Percentiles rank a stretch among this genome's conserved stretches.
Conservation (phyloP, 2,113 vertebrate genomes). For the Anhinga rufa region DNA sequence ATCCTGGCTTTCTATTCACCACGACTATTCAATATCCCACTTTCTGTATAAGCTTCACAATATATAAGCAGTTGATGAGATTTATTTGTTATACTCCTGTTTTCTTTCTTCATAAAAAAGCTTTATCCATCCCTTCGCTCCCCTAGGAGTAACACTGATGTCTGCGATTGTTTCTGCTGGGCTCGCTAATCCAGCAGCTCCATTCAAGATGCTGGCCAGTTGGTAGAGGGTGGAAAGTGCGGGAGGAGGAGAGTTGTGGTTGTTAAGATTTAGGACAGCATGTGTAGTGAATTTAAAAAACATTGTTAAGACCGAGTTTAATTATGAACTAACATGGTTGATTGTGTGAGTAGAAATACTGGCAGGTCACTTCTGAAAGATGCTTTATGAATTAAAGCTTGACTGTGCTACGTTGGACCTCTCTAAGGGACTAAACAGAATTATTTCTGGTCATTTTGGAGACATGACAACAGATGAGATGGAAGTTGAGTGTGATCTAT, state of each 20-base stretch:
- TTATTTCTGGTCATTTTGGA: not conserved
- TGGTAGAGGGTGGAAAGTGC: not conserved
- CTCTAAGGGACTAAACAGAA: not conserved
- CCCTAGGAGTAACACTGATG: not conserved
- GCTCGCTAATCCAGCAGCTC: conserved; percentile 23
- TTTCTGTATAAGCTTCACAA: conserved; percentile 44
- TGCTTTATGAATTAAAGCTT: not conserved
- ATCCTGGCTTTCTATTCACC: conserved; percentile 55
- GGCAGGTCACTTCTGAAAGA: not conserved
- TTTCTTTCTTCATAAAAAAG: conserved; percentile 54
- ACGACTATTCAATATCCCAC: conserved; percentile 46
- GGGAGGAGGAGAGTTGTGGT: not conserved
- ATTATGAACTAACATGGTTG: not conserved
- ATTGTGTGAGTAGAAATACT: not conserved
- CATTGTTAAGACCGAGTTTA: conserved; percentile 42
- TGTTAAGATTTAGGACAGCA: not conserved
- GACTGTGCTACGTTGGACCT: not conserved
- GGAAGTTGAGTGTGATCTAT: not conserved
- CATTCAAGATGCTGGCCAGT: not conserved
- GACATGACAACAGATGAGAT: not conserved
- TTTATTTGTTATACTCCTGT: conserved; percentile 48
- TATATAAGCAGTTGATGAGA: conserved; percentile 49
- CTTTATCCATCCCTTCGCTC: not conserved
- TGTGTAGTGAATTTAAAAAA: conserved; percentile 27
- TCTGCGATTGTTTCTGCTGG: conserved; percentile 39